Evolutionary conservation across 2,797 vertebrate species (phyloP), one percentile per base, ranked within the genome.

Genomic region (Melanotaenia pygmaea): DNA sequence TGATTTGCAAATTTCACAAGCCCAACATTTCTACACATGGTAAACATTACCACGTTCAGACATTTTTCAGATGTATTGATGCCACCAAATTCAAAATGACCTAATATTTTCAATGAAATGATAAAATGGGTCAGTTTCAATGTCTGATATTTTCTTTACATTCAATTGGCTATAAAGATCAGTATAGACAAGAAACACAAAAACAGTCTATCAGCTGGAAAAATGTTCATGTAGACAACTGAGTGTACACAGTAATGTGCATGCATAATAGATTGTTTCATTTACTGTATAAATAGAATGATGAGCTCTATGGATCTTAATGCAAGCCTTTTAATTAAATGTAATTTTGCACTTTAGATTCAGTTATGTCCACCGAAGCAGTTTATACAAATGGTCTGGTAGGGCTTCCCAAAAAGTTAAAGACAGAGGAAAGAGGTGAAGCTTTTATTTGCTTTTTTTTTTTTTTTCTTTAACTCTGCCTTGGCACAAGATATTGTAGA

Each of bases 161-260:
- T 43, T 4, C 12, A 18, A 5, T 43, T 43, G 40, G 16, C 14
- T 18, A 13, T 45, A 45, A 47, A 47, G 20, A 58, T 32, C 14
- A 16, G 3, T 37, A 16, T 40, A 3, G 14, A 40, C 38, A 40
- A 40, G 38, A 40, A 40, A 40, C 13, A 40, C 10, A 40, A 40
- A 40, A 40, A 40, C 11, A 40, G 2, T 40, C 38, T 40, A 12
- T 38, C 12, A 40, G 14, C 4, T 14, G 13, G 13, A 4, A 40
- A 40, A 40, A 61, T 66, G 11, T 61, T 71, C 47, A 16, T 61
- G 28, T 57, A 26, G 20, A 34, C 64, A 65, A 20, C 16, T 35
- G 16, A 63, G 53, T 47, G 4, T 26, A 26, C 53, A n/a, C 32
- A 61, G 68, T 9, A 26, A 35, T 22, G 45, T 47, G 11, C 43